A percentile compares a stretch with the other conserved stretches of the same genome.
Evolutionary conservation across 2,113 vertebrate species (phyloP).

Genomic region (Anguilla japonica): DNA sequence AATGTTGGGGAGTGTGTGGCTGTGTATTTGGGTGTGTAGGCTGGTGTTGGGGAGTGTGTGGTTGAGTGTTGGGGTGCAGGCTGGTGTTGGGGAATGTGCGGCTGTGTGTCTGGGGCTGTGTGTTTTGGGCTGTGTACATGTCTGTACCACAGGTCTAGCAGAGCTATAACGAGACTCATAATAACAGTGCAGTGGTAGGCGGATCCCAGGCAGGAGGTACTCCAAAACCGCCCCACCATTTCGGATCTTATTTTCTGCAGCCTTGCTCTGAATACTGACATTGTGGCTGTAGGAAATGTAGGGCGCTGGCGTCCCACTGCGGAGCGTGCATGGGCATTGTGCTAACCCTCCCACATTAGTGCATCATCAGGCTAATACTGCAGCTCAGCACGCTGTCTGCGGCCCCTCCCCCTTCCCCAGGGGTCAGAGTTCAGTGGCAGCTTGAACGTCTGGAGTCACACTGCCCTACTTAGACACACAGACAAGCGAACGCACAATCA

Average conservation of each 20-base stretch:
- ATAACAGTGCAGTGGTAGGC: slow-evolving; percentile 22
- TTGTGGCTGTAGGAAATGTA: not conserved
- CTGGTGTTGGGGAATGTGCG: not conserved
- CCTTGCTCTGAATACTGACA: not conserved
- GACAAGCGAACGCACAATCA: not conserved
- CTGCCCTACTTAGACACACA: slow-evolving; percentile 6
- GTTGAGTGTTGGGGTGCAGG: not conserved
- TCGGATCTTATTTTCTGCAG: not conserved
- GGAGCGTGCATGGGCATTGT: not conserved
- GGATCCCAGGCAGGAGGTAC: not conserved
- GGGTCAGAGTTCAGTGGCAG: not conserved
- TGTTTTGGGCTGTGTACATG: not conserved
- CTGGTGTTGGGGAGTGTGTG: not conserved
- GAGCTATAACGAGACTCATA: slow-evolving; percentile 16
- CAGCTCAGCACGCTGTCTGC: not conserved
- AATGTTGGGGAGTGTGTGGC: not conserved
- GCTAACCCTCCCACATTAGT: not conserved
- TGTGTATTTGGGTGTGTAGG: not conserved
- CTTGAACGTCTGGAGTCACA: slow-evolving; percentile 3
- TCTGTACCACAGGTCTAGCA: not conserved
- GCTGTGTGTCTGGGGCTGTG: not conserved
- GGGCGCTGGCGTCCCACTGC: not conserved
- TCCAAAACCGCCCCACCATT: not conserved
- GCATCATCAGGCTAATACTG: not conserved
- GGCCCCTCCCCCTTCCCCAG: not conserved